Percentiles rank a stretch among this genome's conserved stretches.
These are phyloP conservation scores for Aulostomus chinensis DNA, from an alignment of 2,797 vertebrate genomes.

Conservation along the genomic window DNA sequence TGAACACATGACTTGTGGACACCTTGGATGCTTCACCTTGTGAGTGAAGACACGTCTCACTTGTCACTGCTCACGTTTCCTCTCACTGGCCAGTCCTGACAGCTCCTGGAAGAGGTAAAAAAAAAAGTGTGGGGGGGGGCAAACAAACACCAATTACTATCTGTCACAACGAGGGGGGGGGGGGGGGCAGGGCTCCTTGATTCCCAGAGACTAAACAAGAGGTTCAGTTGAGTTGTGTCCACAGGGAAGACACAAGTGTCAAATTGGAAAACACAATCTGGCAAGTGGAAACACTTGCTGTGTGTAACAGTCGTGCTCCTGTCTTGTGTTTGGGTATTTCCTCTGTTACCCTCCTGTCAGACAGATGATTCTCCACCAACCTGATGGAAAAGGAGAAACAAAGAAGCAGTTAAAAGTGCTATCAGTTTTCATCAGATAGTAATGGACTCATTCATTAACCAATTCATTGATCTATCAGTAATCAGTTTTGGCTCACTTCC, in stretches of 20 bases:
- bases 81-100: conserved; percentile 52
- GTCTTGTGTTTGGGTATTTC: conserved; percentile 25
- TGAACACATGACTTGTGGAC: too few species aligned
- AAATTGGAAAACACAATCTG: too few species aligned
- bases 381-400: conserved; percentile 45
- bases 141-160: conserved; percentile 78
- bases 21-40: too few species aligned
- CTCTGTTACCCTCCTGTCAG: conserved; percentile 7
- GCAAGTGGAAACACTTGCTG: conserved; percentile 19
- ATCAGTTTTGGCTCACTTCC: conserved; percentile 56
- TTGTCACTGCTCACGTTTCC: conserved; percentile 56
- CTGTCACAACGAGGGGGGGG: conserved; percentile 40
- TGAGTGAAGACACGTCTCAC: not conserved
- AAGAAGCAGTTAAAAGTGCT: conserved; percentile 57
- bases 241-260: conserved; percentile 27
- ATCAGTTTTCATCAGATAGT: conserved; percentile 62
- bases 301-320: conserved; percentile 33
- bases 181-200: conserved; percentile 20
- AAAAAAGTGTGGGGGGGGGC: conserved; percentile 26
- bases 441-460: conserved; percentile 59
- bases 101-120: conserved; percentile 63
- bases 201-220: conserved; percentile 41
- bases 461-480: conserved; percentile 65
- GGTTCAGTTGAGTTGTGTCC: conserved; percentile 44
- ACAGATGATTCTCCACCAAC: conserved; percentile 17